phyloP scores from a whole-genome alignment of 2,797 vertebrate genomes.

The Centroberyx gerrardi region DNA sequence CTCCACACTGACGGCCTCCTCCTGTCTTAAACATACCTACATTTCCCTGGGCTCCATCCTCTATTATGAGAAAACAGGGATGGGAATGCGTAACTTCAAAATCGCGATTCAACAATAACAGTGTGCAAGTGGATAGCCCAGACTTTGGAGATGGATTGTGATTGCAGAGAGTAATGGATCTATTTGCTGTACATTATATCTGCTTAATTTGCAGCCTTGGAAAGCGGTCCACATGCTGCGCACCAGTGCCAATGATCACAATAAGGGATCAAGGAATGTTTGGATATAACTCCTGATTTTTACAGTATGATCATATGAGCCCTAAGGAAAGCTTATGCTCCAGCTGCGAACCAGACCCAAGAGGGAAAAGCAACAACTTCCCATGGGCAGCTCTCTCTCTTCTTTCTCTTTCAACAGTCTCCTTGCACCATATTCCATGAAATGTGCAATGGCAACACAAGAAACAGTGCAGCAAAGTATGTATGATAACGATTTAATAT shows the following conservation, averaged over 20 bases:
- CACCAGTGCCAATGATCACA: slow-evolving; percentile 71
- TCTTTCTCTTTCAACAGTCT: neutral
- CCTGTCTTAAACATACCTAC: slow-evolving; percentile 36
- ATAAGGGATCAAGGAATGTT: slow-evolving; percentile 51
- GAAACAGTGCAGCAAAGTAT: no score
- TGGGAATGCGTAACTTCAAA: neutral
- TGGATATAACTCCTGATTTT: slow-evolving; percentile 44
- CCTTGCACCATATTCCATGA: neutral
- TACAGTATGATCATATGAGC: slow-evolving; percentile 33
- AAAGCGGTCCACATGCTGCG: slow-evolving; percentile 33
- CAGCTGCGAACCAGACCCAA: slow-evolving; percentile 30
- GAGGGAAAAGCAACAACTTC: slow-evolving; percentile 18
- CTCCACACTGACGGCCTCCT: slow-evolving; percentile 23
- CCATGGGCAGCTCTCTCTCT: slow-evolving; percentile 2
- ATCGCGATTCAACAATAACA: slow-evolving; percentile 37
- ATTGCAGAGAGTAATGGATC: slow-evolving; percentile 14
- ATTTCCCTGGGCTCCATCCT: slow-evolving; percentile 11
- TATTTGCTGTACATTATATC: slow-evolving; percentile 41
- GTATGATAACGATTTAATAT: no score
- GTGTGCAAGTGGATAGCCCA: neutral
- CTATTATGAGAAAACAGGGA: slow-evolving; percentile 3
- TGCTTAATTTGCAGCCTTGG: slow-evolving; percentile 57
- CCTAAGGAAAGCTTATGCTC: slow-evolving; percentile 5
- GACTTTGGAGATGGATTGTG: slow-evolving; percentile 35
- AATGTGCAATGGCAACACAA: neutral